These are phyloP conservation scores for Thera obeliscata DNA, from an alignment of 2,888 invertebrate species.

Conservation along the genomic window DNA sequence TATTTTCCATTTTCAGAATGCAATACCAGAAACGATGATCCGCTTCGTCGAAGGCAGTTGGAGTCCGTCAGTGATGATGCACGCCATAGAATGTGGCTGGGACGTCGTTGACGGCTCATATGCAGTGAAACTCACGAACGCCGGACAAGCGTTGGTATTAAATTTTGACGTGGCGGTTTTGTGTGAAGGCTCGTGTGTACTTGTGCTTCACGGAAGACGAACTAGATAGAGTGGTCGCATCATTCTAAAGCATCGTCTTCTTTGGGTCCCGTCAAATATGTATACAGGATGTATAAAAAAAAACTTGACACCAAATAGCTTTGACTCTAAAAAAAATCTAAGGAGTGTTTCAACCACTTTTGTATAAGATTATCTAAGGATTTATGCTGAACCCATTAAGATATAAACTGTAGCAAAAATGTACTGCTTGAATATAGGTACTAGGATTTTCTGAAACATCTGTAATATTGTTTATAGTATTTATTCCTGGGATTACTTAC, in stretches of 20 bases:
- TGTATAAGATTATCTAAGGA: no score
- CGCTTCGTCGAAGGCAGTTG: conserved; percentile 91
- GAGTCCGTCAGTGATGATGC: conserved; percentile 89
- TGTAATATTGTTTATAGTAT: no score
- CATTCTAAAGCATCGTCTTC: conserved; percentile 52
- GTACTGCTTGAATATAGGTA: no score
- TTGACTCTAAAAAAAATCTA: no score
- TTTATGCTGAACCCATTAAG: no score
- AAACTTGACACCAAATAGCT: no score
- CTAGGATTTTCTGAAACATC: no score
- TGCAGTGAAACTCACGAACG: conserved; percentile 88
- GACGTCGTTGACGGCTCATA: conserved; percentile 97
- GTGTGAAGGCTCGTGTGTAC: conserved; percentile 72
- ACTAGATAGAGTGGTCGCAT: conserved; percentile 68
- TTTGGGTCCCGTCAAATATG: no score
- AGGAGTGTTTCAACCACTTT: no score
- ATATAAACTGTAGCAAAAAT: no score
- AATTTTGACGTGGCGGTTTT: conserved; percentile 70
- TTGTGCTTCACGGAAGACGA: conserved; percentile 80
- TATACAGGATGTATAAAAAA: no score
- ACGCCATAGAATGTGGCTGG: conserved; percentile 90
- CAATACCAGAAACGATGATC: conserved; percentile 88
- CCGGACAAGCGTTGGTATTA: conserved; percentile 88
- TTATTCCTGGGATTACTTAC: no score
- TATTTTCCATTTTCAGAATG: conserved; percentile 72